Percentiles rank a stretch among this genome's conserved stretches.
phyloP scores from a whole-genome alignment of 2,888 invertebrate species.

The Dryococelus australis region DNA sequence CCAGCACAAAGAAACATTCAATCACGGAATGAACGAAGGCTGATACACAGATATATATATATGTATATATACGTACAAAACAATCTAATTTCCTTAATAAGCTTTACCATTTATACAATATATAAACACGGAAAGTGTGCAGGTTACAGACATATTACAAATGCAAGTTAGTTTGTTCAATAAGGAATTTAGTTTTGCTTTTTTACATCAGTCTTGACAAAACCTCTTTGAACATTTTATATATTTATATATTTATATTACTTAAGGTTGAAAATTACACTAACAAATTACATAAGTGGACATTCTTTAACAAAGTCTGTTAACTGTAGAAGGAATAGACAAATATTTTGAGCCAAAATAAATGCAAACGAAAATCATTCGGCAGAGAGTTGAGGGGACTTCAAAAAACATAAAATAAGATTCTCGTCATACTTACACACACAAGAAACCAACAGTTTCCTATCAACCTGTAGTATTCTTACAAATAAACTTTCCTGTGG shows the following conservation, averaged over 20 bases:
- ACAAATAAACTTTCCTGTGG: neutral
- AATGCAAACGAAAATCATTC: neutral
- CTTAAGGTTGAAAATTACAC: conserved; percentile 33
- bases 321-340: neutral
- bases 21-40: conserved; percentile 41
- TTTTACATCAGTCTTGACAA: conserved; percentile 50
- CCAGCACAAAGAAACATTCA: neutral
- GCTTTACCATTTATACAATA: conserved; percentile 43
- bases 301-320: neutral
- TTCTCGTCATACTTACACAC: neutral
- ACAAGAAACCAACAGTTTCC: neutral
- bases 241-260: conserved; percentile 38
- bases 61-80: conserved; percentile 41
- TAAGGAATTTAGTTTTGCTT: conserved; percentile 42
- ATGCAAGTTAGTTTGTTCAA: conserved; percentile 42
- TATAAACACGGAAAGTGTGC: conserved; percentile 45
- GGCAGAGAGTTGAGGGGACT: neutral
- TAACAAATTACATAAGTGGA: neutral
- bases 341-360: conserved; percentile 16
- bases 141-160: conserved; percentile 45
- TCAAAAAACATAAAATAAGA: neutral
- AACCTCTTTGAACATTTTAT: conserved; percentile 42
- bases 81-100: conserved; percentile 39
- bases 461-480: neutral
- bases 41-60: conserved; percentile 36